Percentiles rank a stretch among this genome's conserved stretches.
Conservation (phyloP, 2,888 invertebrate species). For the Agrochola lota region DNA sequence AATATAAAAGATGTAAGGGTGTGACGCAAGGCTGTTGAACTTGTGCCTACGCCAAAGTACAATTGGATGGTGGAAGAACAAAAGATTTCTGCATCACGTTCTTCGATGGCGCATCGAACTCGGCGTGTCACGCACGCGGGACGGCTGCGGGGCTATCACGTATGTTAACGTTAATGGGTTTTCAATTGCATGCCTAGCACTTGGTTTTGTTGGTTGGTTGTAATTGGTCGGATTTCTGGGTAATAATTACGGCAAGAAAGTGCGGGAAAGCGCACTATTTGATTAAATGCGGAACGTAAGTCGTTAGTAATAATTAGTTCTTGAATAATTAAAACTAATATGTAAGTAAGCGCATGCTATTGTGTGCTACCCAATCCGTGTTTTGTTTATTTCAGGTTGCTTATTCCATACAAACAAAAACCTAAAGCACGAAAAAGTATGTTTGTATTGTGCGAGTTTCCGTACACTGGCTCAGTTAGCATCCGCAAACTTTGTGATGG, state of each 20-base stretch:
- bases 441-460: slow-evolving; percentile 44
- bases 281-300: slow-evolving; percentile 1
- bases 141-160: slow-evolving; percentile 38
- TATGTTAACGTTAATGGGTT: slow-evolving; percentile 56
- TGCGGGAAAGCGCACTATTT: not conserved
- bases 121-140: slow-evolving; percentile 45
- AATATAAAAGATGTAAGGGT: slow-evolving; percentile 37
- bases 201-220: slow-evolving; percentile 48
- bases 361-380: not conserved
- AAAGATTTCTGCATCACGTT: slow-evolving; percentile 50
- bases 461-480: slow-evolving; percentile 62
- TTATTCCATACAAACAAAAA: slow-evolving; percentile 8
- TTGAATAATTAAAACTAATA: not conserved
- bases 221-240: slow-evolving; percentile 33
- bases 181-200: slow-evolving; percentile 54
- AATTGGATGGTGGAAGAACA: slow-evolving; percentile 48
- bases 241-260: slow-evolving; percentile 22
- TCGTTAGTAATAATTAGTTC: slow-evolving; percentile 2
- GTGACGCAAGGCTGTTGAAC: slow-evolving; percentile 26
- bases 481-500: slow-evolving; percentile 78
- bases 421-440: slow-evolving; percentile 33
- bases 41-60: slow-evolving; percentile 16
- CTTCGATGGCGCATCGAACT: slow-evolving; percentile 28
- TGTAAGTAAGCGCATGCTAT: too few species aligned
- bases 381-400: slow-evolving; percentile 3